Evolutionary conservation across 2,888 invertebrate genomes (phyloP).

Genomic region (Seira musarum): DNA sequence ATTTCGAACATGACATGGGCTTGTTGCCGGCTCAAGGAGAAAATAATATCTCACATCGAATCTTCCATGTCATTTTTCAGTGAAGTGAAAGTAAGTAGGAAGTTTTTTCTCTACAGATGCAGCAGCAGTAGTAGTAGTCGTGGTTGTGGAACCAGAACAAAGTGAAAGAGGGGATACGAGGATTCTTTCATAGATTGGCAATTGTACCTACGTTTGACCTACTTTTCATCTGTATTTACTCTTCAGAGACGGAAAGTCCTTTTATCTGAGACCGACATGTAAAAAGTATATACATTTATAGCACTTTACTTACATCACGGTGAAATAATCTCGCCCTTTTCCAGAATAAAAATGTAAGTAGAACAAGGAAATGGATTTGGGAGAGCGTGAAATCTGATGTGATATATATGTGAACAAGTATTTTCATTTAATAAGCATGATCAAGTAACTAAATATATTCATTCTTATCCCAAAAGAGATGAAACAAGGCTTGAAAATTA

Average conservation of each 20-base stretch:
- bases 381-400: not conserved
- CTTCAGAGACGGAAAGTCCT: not conserved
- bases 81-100: not conserved
- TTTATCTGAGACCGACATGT: not conserved
- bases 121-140: too few species aligned
- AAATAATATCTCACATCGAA: not conserved
- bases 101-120: not conserved
- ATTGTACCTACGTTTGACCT: not conserved
- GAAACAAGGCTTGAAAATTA: not conserved
- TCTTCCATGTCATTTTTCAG: not conserved
- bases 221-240: not conserved
- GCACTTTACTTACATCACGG: not conserved
- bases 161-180: too few species aligned
- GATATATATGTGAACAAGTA: not conserved
- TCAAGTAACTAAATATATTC: not conserved
- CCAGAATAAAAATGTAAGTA: not conserved
- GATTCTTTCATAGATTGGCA: not conserved
- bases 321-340: too few species aligned
- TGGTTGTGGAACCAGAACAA: too few species aligned
- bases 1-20: too few species aligned
- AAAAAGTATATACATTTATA: not conserved
- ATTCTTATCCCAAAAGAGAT: not conserved
- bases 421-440: not conserved
- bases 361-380: not conserved
- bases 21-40: too few species aligned